Evolutionary conservation across 2,113 vertebrate species (phyloP).

Genomic region (Vulpes vulpes): DNA sequence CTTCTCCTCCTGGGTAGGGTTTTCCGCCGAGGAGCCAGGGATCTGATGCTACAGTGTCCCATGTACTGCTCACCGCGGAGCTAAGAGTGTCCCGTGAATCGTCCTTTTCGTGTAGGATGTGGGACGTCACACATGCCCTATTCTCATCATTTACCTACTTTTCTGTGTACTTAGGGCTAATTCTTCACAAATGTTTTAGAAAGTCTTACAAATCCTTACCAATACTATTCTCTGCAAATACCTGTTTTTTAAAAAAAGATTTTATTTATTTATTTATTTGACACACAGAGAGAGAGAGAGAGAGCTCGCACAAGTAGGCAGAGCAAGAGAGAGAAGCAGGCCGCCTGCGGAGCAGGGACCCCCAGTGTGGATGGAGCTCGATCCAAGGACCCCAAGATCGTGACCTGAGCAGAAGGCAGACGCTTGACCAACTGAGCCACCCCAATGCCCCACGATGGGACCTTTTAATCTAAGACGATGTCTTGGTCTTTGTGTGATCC

Average conservation of each 20-base stretch:
- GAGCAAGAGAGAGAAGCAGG: too few relatives aligned
- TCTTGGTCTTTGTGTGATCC: too few relatives aligned
- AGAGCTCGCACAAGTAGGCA: too few relatives aligned
- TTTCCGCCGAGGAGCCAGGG: neutral
- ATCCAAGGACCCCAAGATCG: too few relatives aligned
- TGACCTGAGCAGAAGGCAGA: too few relatives aligned
- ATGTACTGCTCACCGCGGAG: neutral
- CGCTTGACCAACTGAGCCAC: too few relatives aligned
- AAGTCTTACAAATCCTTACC: neutral
- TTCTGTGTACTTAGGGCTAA: neutral
- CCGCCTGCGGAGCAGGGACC: too few relatives aligned
- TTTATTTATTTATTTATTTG: too few relatives aligned
- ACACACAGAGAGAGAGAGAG: too few relatives aligned
- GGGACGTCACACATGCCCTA: neutral
- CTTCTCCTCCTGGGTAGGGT: too few relatives aligned
- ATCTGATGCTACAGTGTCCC: neutral
- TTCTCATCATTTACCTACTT: neutral
- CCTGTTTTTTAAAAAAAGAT: neutral
- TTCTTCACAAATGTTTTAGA: neutral
- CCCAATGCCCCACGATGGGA: too few relatives aligned
- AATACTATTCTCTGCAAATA: neutral
- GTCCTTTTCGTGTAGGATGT: neutral
- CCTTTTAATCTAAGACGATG: too few relatives aligned
- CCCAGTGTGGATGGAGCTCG: fast-evolving
- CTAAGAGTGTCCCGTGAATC: neutral